Evolutionary conservation across 2,113 vertebrate genomes (phyloP).

Genomic region (Ictalurus furcatus): DNA sequence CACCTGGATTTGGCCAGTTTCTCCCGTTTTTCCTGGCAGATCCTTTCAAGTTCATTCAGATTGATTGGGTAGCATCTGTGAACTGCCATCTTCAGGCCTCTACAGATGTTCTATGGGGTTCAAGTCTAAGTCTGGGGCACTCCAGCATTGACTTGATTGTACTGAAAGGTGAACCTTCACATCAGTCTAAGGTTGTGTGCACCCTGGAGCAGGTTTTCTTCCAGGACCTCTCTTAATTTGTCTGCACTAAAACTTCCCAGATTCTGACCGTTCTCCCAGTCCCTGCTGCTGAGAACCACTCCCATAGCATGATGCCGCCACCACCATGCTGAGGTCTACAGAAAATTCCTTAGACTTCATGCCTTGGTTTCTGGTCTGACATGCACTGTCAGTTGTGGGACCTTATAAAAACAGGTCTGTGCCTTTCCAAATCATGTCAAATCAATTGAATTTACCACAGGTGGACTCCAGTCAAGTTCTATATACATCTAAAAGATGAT

Average conservation of each 20-base stretch:
- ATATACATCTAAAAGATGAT: background rate
- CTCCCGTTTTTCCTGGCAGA: background rate
- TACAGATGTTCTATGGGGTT: background rate
- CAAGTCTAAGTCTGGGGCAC: background rate
- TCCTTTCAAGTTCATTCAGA: background rate
- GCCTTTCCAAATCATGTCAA: background rate
- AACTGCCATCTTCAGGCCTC: background rate
- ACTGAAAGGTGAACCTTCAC: background rate
- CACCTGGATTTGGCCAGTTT: background rate
- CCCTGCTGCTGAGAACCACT: background rate
- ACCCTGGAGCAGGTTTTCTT: background rate
- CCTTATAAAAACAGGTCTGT: background rate
- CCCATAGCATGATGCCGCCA: background rate
- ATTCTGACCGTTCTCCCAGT: background rate
- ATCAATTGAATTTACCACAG: background rate
- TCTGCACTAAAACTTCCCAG: background rate
- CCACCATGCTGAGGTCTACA: background rate
- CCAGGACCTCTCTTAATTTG: background rate
- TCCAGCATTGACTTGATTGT: background rate
- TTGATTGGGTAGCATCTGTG: background rate
- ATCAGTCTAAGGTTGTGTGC: background rate
- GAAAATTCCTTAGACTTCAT: background rate
- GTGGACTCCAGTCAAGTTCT: background rate
- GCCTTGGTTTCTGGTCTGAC: background rate
- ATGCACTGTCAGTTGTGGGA: background rate